Evolutionary conservation across 1,140 invertebrate genomes (phyloP), one percentile per base, ranked within the genome.

Genomic region (Pteromalus puparum): DNA sequence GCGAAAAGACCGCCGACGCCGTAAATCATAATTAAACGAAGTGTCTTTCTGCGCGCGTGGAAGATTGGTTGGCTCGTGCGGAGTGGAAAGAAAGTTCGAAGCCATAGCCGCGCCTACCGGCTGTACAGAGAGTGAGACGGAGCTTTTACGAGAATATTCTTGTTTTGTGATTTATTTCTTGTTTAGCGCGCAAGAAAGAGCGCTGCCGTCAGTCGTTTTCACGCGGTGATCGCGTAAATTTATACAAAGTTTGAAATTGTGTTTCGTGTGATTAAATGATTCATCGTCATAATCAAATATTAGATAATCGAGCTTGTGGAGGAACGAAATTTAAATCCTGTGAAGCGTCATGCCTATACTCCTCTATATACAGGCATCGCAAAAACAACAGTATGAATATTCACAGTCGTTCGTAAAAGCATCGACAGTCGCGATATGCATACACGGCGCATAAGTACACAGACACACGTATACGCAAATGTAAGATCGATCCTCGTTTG

Each of bases 21-120:
- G 87, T 92, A 91, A 91, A 91, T 92, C 90, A 91, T 90, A 91
- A 92, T 92, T 91, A 91, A 91, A 90, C 76, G 87, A 91, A 91
- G 88, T 90, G 88, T 90, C 86, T 79, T 83, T 81, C 84, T 88
- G 87, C 83, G 88, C 78, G 78, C 53, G 21, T 61, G 1, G 53
- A 61, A 7, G 18, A 61, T 61, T 21, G 53, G 18, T 61, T 18
- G 21, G 18, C 53, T 61, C 53, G 83, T 85, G 86, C 86, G 18
- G 18, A 85, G 86, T 84, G 82, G 74, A 87, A 88, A 90, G 88
- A 87, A 87, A 87, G 86, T 30, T 26, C 26, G 67, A 26, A 6
- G 21, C 21, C 67, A 3, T 15, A 13, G 34, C 34, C 81, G 74
- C 53, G 61, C 81, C 65, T 76, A 34, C n/a, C 38, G 81, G 86